A percentile compares a stretch with the other conserved stretches of the same genome.
Evolutionary conservation across 2,113 vertebrate species (phyloP).

Genomic region (Balaeniceps rex): DNA sequence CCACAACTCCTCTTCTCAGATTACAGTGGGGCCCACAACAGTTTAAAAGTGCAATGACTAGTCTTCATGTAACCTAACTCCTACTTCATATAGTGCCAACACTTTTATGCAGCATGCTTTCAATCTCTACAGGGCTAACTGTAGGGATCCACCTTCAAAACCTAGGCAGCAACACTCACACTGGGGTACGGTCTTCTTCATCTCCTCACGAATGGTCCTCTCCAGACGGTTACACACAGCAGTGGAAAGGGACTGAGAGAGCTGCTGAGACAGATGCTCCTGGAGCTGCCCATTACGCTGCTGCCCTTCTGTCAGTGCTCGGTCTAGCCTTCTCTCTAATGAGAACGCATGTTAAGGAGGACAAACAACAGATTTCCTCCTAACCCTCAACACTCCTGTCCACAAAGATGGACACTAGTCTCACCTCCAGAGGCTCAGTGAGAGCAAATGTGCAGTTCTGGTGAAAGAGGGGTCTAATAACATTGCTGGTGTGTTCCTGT

Average conservation of each 20-base stretch:
- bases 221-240: conserved; percentile 86
- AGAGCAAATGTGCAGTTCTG: background rate
- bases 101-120: fast-evolving
- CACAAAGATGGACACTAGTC: background rate
- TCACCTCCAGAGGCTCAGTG: background rate
- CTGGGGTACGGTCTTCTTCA: conserved; percentile 93
- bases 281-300: conserved; percentile 88
- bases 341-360: conserved; percentile 70
- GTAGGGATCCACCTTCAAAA: background rate
- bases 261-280: conserved; percentile 90
- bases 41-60: background rate
- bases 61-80: background rate
- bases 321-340: conserved; percentile 86
- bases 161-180: conserved; percentile 75
- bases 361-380: background rate
- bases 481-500: background rate
- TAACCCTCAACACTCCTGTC: background rate
- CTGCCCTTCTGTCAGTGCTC: conserved; percentile 82
- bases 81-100: fast-evolving
- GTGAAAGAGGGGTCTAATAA: background rate
- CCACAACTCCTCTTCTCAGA: background rate
- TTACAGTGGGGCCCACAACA: background rate
- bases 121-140: fast-evolving
- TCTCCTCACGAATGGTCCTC: conserved; percentile 91
- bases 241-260: conserved; percentile 84